Conservation (phyloP, 2,888 invertebrate species). For the Drosophila pseudotakahashii region DNA sequence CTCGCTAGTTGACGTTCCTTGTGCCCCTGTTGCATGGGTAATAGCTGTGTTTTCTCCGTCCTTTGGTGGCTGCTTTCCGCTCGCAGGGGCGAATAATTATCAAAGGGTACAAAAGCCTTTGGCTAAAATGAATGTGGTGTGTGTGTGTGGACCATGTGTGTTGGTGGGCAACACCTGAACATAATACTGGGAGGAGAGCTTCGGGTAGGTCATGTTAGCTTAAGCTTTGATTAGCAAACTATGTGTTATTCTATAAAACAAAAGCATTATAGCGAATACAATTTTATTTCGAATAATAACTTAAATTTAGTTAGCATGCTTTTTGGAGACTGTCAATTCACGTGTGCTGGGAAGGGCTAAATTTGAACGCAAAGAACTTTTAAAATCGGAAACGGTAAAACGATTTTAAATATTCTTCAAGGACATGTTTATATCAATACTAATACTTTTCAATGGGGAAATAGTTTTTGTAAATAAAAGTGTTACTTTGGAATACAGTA, state of each 20-base stretch:
- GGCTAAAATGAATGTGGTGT: constrained; percentile 24
- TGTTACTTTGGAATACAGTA: no score
- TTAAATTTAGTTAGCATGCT: neutral
- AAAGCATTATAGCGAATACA: no score
- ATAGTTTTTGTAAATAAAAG: no score
- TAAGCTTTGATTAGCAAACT: constrained; percentile 10
- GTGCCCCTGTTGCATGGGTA: constrained; percentile 40
- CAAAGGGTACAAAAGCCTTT: constrained; percentile 50
- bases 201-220: constrained; percentile 14
- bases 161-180: constrained; percentile 55
- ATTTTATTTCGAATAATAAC: neutral
- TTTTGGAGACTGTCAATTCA: neutral
- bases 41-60: neutral
- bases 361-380: no score
- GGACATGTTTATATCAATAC: no score
- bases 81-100: constrained; percentile 62
- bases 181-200: constrained; percentile 54
- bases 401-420: no score
- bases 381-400: no score
- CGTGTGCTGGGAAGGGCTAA: neutral
- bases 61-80: constrained; percentile 54
- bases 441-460: no score
- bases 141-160: constrained; percentile 10
- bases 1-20: constrained; percentile 58
- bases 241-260: neutral